Conservation (phyloP, 2,113 vertebrate genomes). For the Zapus hudsonius region DNA sequence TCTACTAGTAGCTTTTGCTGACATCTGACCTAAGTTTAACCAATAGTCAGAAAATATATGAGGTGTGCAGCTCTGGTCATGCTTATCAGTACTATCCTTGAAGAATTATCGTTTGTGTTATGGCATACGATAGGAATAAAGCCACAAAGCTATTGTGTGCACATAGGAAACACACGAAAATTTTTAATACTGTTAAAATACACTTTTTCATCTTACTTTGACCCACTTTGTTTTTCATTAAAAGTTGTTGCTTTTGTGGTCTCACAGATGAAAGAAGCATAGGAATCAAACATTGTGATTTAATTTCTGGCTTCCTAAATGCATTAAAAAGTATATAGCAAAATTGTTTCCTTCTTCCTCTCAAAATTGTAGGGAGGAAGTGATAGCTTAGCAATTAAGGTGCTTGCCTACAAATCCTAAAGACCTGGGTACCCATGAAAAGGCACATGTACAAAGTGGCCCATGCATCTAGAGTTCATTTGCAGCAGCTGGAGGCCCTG, state of each 20-base stretch:
- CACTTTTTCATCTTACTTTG: neutral
- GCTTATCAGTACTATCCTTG: neutral
- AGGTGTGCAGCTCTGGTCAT: neutral
- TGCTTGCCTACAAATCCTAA: too few species aligned
- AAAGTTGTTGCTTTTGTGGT: constrained; percentile 1
- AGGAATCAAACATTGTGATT: neutral
- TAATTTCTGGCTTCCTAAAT: neutral
- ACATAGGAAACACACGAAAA: neutral
- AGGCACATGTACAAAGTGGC: too few species aligned
- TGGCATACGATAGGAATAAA: neutral
- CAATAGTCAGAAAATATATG: neutral
- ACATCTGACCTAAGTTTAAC: neutral
- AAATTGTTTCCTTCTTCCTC: neutral
- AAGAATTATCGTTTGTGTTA: neutral
- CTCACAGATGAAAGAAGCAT: neutral
- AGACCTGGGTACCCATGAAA: too few species aligned
- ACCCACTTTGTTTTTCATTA: neutral
- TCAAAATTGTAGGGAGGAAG: too few species aligned
- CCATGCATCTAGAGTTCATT: too few species aligned
- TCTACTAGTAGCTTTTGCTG: neutral
- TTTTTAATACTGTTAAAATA: constrained; percentile 1
- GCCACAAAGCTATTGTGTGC: neutral
- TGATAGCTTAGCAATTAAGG: too few species aligned
- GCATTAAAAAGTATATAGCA: neutral
- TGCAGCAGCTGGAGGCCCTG: too few species aligned